Percentiles rank a stretch among this genome's conserved stretches.
Evolutionary conservation across 2,888 invertebrate genomes (phyloP).

Genomic region (Ommatoiulus sabulosus): DNA sequence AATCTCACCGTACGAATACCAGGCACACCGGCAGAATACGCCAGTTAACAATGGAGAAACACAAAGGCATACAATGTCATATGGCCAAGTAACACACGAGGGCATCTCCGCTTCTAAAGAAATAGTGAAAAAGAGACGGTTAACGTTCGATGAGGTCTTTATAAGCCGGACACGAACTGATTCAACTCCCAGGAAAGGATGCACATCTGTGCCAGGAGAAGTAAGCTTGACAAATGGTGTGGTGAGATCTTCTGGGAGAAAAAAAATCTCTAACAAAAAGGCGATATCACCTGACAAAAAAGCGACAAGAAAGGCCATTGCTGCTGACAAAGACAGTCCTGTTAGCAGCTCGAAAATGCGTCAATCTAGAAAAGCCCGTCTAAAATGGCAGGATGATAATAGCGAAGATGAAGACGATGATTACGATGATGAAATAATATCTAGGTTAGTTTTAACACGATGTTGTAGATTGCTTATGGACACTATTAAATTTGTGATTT

Average conservation of each 20-base stretch:
- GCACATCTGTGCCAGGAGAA: background rate
- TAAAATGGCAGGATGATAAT: background rate
- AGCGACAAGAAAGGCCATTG: background rate
- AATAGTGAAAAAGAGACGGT: background rate
- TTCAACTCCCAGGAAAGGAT: background rate
- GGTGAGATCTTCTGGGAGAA: background rate
- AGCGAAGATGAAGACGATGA: slow-evolving; percentile 2
- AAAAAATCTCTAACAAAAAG: background rate
- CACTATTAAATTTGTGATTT: background rate
- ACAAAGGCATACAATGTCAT: background rate
- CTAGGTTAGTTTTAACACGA: background rate
- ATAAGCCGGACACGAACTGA: background rate
- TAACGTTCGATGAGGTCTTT: background rate
- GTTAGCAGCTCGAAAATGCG: background rate
- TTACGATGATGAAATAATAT: background rate
- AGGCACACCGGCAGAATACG: background rate
- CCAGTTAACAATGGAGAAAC: background rate
- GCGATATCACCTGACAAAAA: background rate
- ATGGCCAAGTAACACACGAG: background rate
- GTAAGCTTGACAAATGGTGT: background rate
- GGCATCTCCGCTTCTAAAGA: background rate
- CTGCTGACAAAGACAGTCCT: background rate
- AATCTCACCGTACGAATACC: background rate
- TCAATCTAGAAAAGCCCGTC: background rate
- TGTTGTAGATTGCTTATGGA: background rate